A percentile compares a stretch with the other conserved stretches of the same genome.
Evolutionary conservation across 2,797 vertebrate genomes (phyloP).

Genomic region (Uromys caudimaculatus): DNA sequence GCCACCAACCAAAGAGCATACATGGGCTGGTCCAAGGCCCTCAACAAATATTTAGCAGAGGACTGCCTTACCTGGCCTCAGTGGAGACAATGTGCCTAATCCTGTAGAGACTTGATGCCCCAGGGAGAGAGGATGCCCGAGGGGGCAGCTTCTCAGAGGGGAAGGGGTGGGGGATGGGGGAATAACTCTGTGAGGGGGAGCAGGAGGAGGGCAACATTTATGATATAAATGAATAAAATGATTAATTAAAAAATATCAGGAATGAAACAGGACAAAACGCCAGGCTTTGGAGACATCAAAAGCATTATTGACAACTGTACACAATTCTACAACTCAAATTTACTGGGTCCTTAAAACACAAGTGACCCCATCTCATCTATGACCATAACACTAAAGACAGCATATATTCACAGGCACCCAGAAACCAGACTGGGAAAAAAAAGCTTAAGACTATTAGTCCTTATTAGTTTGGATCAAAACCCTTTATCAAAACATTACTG

Average conservation of each 20-base stretch:
- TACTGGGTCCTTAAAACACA: not conserved
- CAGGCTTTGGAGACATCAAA: not conserved
- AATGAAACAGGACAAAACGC: not conserved
- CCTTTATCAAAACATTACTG: not conserved
- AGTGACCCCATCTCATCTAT: not conserved
- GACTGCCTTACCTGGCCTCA: not conserved
- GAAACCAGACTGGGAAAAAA: constrained; percentile 19
- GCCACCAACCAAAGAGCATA: not conserved
- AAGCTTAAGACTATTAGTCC: not conserved
- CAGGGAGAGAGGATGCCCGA: not conserved
- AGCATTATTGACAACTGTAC: not conserved
- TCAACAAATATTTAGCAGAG: not conserved
- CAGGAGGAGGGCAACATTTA: not conserved
- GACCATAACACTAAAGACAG: constrained; percentile 5
- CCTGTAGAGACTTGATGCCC: not conserved
- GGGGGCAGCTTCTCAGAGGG: not conserved
- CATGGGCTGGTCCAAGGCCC: not conserved
- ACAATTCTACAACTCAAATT: not conserved
- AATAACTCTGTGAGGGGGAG: not conserved
- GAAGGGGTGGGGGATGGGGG: not conserved
- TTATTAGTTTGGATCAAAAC: not conserved
- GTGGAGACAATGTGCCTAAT: not conserved
- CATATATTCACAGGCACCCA: not conserved
- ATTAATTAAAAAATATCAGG: not conserved
- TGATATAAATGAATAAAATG: not conserved